A percentile compares a stretch with the other conserved stretches of the same genome.
Conservation (phyloP, 2,113 vertebrate species). For the Gymnobelideus leadbeateri region DNA sequence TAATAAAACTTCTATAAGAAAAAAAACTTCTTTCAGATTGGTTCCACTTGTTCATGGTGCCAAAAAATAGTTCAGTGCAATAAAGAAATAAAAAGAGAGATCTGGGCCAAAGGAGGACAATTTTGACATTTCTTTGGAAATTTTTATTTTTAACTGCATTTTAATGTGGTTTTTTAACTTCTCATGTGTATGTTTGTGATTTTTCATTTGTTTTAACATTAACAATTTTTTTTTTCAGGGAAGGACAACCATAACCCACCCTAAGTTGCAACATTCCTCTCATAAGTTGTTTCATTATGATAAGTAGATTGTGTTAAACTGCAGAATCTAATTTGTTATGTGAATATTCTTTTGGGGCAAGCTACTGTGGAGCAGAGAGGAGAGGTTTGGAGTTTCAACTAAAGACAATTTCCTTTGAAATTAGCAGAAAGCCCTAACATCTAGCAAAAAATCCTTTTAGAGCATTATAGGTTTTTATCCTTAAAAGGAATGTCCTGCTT, state of each 20-base stretch:
- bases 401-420: constrained; percentile 55
- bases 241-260: constrained; percentile 87
- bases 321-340: constrained; percentile 83
- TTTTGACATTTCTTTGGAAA: constrained; percentile 78
- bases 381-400: constrained; percentile 78
- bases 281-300: constrained; percentile 88
- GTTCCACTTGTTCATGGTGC: constrained; percentile 58
- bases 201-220: constrained; percentile 76
- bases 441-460: constrained; percentile 12
- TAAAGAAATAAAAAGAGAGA: constrained; percentile 63
- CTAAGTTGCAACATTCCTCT: constrained; percentile 89
- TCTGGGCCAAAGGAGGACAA: constrained; percentile 86
- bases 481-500: constrained; percentile 54
- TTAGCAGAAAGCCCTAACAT: constrained; percentile 24
- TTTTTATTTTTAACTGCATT: constrained; percentile 72
- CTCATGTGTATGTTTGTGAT: constrained; percentile 74
- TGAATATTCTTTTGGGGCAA: constrained; percentile 86
- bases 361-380: constrained; percentile 87
- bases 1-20: constrained; percentile 65
- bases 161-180: constrained; percentile 62
- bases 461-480: constrained; percentile 39
- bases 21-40: constrained; percentile 69
- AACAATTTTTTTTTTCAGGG: constrained; percentile 84
- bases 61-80: constrained; percentile 49
- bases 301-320: constrained; percentile 85